Evolutionary conservation across 2,113 vertebrate species (phyloP).

Genomic region (Corvus cornix): DNA sequence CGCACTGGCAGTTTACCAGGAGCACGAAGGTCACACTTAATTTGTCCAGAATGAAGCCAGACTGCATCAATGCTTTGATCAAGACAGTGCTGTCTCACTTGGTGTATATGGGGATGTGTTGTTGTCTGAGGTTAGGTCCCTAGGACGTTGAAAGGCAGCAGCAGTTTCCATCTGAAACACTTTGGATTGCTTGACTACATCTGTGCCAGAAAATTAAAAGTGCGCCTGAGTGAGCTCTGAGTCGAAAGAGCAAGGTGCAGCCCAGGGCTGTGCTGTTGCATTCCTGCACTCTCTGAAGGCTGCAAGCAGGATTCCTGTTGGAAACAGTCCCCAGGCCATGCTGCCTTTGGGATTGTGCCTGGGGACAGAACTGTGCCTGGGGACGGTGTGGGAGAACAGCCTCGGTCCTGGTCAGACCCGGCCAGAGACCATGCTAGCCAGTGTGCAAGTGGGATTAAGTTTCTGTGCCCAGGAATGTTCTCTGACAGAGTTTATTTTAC

Average conservation of each 20-base stretch:
- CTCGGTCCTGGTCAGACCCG: rapidly evolving
- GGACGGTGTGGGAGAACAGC: not conserved
- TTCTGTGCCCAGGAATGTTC: not conserved
- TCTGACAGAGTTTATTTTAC: not conserved
- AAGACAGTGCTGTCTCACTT: not conserved
- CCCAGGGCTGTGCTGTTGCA: not conserved
- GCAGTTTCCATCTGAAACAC: not conserved
- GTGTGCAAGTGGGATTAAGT: not conserved
- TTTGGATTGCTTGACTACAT: not conserved
- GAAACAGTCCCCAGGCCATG: rapidly evolving
- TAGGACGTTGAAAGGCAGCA: not conserved
- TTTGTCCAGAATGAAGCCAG: constrained; percentile 39
- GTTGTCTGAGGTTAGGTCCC: not conserved
- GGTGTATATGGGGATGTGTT: not conserved
- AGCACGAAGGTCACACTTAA: constrained; percentile 10
- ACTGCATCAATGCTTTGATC: constrained; percentile 47
- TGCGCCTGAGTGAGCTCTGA: rapidly evolving
- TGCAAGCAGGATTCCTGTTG: not conserved
- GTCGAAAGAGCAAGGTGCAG: not conserved
- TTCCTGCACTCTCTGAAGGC: not conserved
- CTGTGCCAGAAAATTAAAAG: not conserved
- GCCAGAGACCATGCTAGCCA: not conserved
- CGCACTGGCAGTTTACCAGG: not conserved
- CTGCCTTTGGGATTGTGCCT: not conserved
- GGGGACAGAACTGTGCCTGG: not conserved